Conservation (phyloP, 2,113 vertebrate species). For the Proterorhinus semilunaris region DNA sequence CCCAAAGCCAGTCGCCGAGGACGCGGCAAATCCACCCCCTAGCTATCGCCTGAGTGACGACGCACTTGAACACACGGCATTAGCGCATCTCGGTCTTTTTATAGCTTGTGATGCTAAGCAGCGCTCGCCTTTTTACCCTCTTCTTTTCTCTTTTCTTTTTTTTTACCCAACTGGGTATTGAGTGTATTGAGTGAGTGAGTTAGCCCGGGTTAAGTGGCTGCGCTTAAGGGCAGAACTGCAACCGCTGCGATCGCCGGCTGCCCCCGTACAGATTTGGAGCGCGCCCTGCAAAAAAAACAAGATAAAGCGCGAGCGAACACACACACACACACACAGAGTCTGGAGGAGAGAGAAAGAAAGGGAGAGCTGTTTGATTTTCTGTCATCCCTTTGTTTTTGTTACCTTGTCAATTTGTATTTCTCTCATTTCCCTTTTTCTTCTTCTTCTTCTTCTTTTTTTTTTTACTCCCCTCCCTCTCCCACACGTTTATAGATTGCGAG, state of each 20-base stretch:
- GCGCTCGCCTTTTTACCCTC: conserved; percentile 28
- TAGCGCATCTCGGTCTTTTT: conserved; percentile 47
- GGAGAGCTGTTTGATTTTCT: conserved; percentile 62
- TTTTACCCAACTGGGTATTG: conserved; percentile 68
- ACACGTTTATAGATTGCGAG: conserved; percentile 51
- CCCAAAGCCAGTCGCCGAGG: conserved; percentile 48
- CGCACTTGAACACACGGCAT: conserved; percentile 28
- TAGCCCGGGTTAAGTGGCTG: conserved; percentile 73
- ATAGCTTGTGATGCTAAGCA: conserved; percentile 65
- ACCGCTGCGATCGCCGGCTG: conserved; percentile 64
- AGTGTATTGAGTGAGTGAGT: conserved; percentile 69
- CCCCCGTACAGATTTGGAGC: conserved; percentile 46
- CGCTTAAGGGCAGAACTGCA: conserved; percentile 70
- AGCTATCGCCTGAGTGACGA: conserved; percentile 56
- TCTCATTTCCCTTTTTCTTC: conserved; percentile 34
- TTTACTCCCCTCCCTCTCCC: conserved; percentile 11
- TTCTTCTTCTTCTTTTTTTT: not conserved
- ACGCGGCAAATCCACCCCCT: conserved; percentile 38
- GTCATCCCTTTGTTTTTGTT: conserved; percentile 60
- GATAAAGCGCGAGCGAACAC: conserved; percentile 56
- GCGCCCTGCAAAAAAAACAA: conserved; percentile 59
- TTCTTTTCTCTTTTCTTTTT: conserved; percentile 1
- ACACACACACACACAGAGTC: conserved; percentile 14
- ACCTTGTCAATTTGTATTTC: conserved; percentile 62
- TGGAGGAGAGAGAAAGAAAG: conserved; percentile 6